Evolutionary conservation across 2,888 invertebrate genomes (phyloP).

Genomic region (Spicauda simplicius): DNA sequence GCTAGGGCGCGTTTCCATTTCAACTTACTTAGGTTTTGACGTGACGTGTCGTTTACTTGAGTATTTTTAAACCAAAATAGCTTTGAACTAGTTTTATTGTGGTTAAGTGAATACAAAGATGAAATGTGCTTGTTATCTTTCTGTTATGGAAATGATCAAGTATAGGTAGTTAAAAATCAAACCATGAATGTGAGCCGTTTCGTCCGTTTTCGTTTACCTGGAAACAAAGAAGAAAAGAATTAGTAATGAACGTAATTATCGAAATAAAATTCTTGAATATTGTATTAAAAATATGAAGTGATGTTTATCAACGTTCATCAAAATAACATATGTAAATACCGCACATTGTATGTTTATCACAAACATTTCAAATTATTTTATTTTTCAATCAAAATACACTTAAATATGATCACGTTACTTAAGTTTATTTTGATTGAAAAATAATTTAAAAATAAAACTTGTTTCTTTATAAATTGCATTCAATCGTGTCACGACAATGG

Average conservation of each 20-base stretch:
- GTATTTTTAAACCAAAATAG: background rate
- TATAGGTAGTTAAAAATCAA: conserved; percentile 6
- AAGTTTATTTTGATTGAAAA: no score
- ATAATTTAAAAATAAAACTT: no score
- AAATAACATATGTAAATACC: no score
- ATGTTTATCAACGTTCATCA: no score
- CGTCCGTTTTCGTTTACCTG: conserved; percentile 26
- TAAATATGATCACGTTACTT: no score
- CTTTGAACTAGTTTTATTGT: background rate
- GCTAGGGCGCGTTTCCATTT: conserved; percentile 64
- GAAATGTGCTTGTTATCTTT: no score
- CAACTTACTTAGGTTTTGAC: conserved; percentile 35
- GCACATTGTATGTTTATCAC: no score
- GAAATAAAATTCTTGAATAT: background rate
- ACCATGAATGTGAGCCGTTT: conserved; percentile 5
- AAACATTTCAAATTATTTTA: no score
- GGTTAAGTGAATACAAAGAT: no score
- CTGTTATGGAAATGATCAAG: no score
- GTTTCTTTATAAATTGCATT: background rate
- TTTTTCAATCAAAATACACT: no score
- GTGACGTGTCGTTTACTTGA: background rate
- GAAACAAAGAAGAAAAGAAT: conserved; percentile 39
- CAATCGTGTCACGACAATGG: conserved; percentile 52
- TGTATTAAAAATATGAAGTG: background rate
- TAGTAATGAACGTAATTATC: conserved; percentile 25